These are phyloP conservation scores for Eupeodes latifasciatus DNA, from an alignment of 2,888 invertebrate species.

Conservation along the genomic window DNA sequence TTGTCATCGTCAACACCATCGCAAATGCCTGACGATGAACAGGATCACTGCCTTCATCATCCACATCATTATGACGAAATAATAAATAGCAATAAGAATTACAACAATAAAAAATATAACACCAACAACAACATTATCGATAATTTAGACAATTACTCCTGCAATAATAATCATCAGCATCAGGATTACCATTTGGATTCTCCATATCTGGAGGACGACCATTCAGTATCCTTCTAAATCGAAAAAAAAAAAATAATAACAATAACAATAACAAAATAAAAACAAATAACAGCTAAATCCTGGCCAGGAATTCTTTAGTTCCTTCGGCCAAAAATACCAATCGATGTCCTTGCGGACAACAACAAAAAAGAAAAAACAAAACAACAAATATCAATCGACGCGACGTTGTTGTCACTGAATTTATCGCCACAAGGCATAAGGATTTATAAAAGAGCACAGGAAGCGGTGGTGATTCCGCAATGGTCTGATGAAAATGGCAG, in stretches of 20 bases:
- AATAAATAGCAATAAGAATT: slow-evolving; percentile 40
- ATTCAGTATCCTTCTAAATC: slow-evolving; percentile 52
- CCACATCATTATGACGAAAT: slow-evolving; percentile 56
- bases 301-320: slow-evolving; percentile 10
- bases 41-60: slow-evolving; percentile 25
- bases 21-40: slow-evolving; percentile 46
- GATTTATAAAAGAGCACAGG: slow-evolving; percentile 30
- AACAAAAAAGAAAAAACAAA: neutral
- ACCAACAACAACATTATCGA: slow-evolving; percentile 49
- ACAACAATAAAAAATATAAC: slow-evolving; percentile 30
- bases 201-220: slow-evolving; percentile 34
- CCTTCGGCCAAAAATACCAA: slow-evolving; percentile 24
- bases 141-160: slow-evolving; percentile 75
- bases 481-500: slow-evolving; percentile 41
- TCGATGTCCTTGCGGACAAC: slow-evolving; percentile 24
- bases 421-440: slow-evolving; percentile 31
- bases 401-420: slow-evolving; percentile 32
- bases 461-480: neutral
- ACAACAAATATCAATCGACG: slow-evolving; percentile 19
- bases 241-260: neutral
- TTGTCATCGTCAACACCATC: slow-evolving; percentile 32
- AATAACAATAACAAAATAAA: neutral
- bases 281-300: slow-evolving; percentile 7
- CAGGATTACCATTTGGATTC: slow-evolving; percentile 60
- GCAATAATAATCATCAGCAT: slow-evolving; percentile 58